Evolutionary conservation across 2,113 vertebrate genomes (phyloP).

Genomic region (Cyprinodon variegatus): DNA sequence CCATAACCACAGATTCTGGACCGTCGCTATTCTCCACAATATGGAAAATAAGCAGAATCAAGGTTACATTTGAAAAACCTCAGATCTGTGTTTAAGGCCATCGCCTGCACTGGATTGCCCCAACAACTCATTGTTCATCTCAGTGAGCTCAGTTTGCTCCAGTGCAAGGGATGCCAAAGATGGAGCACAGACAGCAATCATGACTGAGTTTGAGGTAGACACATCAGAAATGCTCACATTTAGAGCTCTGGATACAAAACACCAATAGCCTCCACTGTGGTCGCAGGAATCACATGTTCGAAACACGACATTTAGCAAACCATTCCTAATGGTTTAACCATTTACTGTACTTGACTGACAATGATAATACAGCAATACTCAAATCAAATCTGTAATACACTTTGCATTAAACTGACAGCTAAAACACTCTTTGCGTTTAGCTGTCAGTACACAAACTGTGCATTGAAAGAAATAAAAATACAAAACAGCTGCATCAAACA

Average conservation of each 20-base stretch:
- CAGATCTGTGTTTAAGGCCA: constrained; percentile 63
- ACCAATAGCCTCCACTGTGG: constrained; percentile 62
- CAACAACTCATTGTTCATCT: constrained; percentile 61
- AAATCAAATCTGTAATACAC: constrained; percentile 46
- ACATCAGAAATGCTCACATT: constrained; percentile 77
- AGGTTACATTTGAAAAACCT: constrained; percentile 36
- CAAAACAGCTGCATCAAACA: constrained; percentile 56
- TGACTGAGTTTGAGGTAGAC: constrained; percentile 90
- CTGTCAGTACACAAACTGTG: constrained; percentile 46
- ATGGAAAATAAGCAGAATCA: constrained; percentile 16
- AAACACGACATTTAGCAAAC: constrained; percentile 54
- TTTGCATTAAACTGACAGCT: constrained; percentile 46
- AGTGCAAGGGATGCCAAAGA: constrained; percentile 59
- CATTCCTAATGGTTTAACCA: constrained; percentile 42
- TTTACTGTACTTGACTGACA: constrained; percentile 34
- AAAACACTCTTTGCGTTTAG: constrained; percentile 50
- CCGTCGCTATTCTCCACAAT: constrained; percentile 40
- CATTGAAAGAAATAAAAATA: constrained; percentile 51
- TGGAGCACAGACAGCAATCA: constrained; percentile 68
- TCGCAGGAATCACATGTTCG: constrained; percentile 57
- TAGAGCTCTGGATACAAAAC: constrained; percentile 71
- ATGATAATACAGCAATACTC: constrained; percentile 46
- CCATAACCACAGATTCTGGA: constrained; percentile 65
- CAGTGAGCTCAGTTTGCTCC: constrained; percentile 69
- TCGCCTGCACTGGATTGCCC: constrained; percentile 44